Evolutionary conservation across 2,113 vertebrate species (phyloP).

Genomic region (Prochilodus magdalenae): DNA sequence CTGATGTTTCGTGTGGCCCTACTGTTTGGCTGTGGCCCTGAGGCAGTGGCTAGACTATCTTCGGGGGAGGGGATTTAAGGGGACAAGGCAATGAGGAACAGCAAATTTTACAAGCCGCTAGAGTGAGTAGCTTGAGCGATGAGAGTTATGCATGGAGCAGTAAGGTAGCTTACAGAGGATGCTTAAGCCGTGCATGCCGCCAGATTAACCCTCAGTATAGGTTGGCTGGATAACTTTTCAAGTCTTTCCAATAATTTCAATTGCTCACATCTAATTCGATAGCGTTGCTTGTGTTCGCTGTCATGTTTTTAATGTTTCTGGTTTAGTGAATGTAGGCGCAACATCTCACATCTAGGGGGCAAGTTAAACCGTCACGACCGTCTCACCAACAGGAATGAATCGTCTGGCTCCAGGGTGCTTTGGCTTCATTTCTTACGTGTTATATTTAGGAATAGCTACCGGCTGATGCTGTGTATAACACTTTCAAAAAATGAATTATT

Average conservation of each 20-base stretch:
- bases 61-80: background rate
- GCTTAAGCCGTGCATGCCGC: background rate
- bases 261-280: background rate
- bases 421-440: too few relatives aligned
- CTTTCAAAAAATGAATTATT: background rate
- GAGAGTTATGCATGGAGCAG: background rate
- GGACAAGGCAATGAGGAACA: constrained; percentile 6
- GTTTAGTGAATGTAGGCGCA: background rate
- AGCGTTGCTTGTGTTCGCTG: background rate
- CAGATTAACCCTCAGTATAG: background rate
- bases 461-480: background rate
- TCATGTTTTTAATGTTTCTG: background rate
- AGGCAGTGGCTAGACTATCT: constrained; percentile 59
- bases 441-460: background rate
- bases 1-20: constrained; percentile 53
- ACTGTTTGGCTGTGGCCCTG: constrained; percentile 39
- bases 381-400: background rate
- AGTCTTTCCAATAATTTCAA: background rate
- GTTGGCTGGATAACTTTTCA: background rate
- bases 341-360: too few relatives aligned
- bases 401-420: too few relatives aligned
- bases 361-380: background rate
- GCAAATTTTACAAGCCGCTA: constrained; percentile 2
- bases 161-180: background rate
- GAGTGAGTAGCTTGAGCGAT: background rate